Conservation (phyloP, 2,113 vertebrate genomes). For the Murina feae region DNA sequence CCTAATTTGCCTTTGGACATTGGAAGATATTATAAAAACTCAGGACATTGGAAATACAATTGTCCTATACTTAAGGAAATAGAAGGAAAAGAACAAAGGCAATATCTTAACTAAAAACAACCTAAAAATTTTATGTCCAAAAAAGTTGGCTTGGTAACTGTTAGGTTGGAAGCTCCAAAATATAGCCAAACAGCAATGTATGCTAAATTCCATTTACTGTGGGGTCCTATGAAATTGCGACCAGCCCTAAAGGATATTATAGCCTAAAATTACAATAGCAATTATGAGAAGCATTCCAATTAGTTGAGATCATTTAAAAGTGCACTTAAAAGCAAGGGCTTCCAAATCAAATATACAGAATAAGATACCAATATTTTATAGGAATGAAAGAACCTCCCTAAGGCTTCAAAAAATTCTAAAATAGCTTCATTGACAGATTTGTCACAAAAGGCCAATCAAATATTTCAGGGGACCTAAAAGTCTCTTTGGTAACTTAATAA, state of each 20-base stretch:
- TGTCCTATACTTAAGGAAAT: background rate
- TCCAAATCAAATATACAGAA: background rate
- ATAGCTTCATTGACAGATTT: background rate
- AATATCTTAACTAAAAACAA: background rate
- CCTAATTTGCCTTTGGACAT: background rate
- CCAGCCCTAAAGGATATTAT: background rate
- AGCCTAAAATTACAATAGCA: background rate
- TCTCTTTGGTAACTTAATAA: background rate
- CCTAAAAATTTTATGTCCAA: background rate
- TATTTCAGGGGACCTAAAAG: background rate
- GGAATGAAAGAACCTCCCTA: background rate
- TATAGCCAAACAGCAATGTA: background rate
- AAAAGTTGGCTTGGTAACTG: background rate
- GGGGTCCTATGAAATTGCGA: background rate
- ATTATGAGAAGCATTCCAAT: background rate
- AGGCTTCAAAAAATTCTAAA: background rate
- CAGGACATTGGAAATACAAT: background rate
- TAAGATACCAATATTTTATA: background rate
- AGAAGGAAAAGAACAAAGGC: background rate
- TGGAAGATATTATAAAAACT: background rate
- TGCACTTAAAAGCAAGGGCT: background rate
- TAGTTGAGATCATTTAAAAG: background rate
- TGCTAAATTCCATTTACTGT: background rate
- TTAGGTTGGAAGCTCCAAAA: background rate
- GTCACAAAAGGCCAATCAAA: background rate